These are phyloP conservation scores for Thamnophis elegans DNA, from an alignment of 2,797 vertebrate genomes.

Conservation along the genomic window DNA sequence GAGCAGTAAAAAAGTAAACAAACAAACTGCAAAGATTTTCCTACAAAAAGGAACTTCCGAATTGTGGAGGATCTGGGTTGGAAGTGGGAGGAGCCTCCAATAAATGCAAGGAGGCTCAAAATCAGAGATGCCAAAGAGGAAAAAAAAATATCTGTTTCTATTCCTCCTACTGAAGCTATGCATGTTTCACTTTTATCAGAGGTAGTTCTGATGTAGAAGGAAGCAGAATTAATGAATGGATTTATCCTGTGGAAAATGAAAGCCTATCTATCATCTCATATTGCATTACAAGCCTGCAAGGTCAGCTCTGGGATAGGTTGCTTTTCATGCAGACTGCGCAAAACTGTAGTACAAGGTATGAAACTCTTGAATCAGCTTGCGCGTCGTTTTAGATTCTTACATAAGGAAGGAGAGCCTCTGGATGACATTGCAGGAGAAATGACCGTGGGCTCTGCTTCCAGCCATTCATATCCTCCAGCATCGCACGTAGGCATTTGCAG, in stretches of 20 bases:
- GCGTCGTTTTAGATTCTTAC: neutral
- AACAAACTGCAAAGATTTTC: conserved; percentile 39
- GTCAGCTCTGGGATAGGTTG: neutral
- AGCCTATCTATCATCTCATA: neutral
- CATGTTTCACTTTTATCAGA: neutral
- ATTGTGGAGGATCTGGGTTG: neutral
- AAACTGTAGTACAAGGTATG: neutral
- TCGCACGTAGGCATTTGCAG: neutral
- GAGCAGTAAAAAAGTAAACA: conserved; percentile 56
- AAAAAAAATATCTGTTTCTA: rapidly evolving
- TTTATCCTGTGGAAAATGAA: neutral
- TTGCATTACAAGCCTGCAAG: rapidly evolving
- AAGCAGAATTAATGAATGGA: neutral
- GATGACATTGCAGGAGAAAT: neutral
- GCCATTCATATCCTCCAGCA: neutral
- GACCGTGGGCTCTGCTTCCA: neutral
- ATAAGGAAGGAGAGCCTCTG: neutral
- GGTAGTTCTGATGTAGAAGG: neutral
- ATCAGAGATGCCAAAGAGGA: rapidly evolving
- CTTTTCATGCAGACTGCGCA: neutral
- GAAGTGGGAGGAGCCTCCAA: neutral
- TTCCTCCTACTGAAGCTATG: neutral
- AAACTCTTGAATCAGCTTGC: neutral
- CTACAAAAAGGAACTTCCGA: neutral
- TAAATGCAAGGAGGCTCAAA: neutral